phyloP scores from a whole-genome alignment of 2,797 vertebrate genomes.

The Adelosebastes latens region DNA sequence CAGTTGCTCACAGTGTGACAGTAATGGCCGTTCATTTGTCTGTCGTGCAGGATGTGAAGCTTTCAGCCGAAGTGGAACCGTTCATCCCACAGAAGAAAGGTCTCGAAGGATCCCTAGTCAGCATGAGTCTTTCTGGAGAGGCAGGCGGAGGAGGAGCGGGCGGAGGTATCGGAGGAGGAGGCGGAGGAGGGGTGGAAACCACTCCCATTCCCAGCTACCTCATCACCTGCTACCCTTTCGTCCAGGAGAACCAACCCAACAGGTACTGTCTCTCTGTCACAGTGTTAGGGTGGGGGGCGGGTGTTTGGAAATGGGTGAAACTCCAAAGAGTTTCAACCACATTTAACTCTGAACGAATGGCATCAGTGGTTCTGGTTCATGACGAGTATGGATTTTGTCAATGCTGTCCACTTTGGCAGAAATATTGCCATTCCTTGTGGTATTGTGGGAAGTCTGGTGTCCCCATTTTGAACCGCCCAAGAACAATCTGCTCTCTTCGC shows the following conservation, averaged over 20 bases:
- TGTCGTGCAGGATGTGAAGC: constrained; percentile 91
- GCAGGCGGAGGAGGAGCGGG: constrained; percentile 74
- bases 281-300: not conserved
- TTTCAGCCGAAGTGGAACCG: constrained; percentile 98
- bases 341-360: not conserved
- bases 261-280: constrained; percentile 82
- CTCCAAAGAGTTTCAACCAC: not conserved
- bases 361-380: not conserved
- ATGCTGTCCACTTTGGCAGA: not conserved
- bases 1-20: not conserved
- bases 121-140: constrained; percentile 91
- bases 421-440: constrained; percentile 1
- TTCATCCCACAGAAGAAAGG: constrained; percentile 99
- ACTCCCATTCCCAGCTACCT: constrained; percentile 97
- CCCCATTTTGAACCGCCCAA: constrained; percentile 10
- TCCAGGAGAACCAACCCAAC: constrained; percentile 97
- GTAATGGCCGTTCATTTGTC: constrained; percentile 18
- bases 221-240: constrained; percentile 99
- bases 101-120: constrained; percentile 89
- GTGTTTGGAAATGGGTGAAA: not conserved
- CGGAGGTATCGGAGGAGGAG: constrained; percentile 74
- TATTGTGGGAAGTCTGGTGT: constrained; percentile 21
- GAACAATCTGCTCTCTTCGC: constrained; percentile 10
- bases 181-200: constrained; percentile 88
- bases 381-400: not conserved